These are phyloP conservation scores for Caloenas nicobarica DNA, from an alignment of 2,113 vertebrate genomes.

Conservation along the genomic window DNA sequence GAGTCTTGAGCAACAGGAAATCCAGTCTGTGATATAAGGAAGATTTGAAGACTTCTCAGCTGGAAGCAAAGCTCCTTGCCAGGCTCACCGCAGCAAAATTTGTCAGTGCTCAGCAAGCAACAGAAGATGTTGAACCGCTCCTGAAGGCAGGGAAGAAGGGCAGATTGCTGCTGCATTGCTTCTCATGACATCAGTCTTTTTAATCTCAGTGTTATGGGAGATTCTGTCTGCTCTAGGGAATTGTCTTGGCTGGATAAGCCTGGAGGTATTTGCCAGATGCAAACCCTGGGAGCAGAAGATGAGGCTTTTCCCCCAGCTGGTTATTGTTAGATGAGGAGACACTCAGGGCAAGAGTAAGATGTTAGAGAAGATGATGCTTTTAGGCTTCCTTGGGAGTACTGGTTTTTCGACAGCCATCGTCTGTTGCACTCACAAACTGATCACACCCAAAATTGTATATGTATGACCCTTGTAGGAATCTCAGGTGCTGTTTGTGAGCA, in stretches of 20 bases:
- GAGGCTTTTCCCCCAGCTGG: neutral
- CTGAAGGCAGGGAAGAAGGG: neutral
- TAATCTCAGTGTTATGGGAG: neutral
- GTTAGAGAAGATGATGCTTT: neutral
- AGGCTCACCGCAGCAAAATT: neutral
- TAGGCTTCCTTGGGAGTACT: neutral
- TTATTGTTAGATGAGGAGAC: neutral
- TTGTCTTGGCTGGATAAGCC: neutral
- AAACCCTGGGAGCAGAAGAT: neutral
- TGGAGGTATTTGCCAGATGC: neutral
- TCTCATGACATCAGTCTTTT: neutral
- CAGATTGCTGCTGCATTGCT: neutral
- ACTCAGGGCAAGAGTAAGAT: rapidly evolving
- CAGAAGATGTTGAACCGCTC: neutral
- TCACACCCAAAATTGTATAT: neutral
- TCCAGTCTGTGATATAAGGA: neutral
- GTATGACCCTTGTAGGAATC: neutral
- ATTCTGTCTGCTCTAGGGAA: neutral
- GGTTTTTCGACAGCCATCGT: neutral
- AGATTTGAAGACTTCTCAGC: neutral
- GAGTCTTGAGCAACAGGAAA: neutral
- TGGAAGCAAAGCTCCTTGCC: constrained; percentile 6
- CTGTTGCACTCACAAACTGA: neutral
- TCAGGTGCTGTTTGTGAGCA: neutral
- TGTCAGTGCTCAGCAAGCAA: neutral